phyloP scores from a whole-genome alignment of 2,888 invertebrate genomes.

The Drosophila vallismaia region DNA sequence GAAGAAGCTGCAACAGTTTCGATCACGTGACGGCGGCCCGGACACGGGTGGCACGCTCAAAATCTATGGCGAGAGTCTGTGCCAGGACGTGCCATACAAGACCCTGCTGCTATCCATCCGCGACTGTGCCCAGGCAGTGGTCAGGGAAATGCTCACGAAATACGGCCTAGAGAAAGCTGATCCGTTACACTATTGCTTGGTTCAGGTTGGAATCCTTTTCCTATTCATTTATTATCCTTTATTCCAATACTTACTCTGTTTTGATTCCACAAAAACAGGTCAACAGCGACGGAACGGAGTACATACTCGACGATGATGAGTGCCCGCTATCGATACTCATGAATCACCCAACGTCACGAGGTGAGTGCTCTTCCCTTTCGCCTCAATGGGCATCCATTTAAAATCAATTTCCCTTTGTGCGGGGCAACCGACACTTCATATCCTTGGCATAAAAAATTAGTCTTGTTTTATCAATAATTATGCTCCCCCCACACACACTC shows the following conservation, averaged over 20 bases:
- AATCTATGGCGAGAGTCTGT: slow-evolving; percentile 98
- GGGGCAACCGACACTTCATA: slow-evolving; percentile 44
- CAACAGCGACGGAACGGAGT: slow-evolving; percentile 90
- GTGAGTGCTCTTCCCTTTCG: slow-evolving; percentile 86
- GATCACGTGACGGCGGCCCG: slow-evolving; percentile 97
- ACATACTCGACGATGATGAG: slow-evolving; percentile 98
- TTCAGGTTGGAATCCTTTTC: slow-evolving; percentile 89
- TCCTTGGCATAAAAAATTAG: slow-evolving; percentile 68
- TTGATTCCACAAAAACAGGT: slow-evolving; percentile 83
- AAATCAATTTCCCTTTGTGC: slow-evolving; percentile 62
- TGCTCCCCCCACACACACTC: slow-evolving; percentile 57
- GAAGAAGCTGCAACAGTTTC: slow-evolving; percentile 97
- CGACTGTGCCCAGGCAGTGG: slow-evolving; percentile 96
- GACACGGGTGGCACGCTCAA: slow-evolving; percentile 96
- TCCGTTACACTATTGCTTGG: slow-evolving; percentile 95
- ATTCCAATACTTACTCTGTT: neutral
- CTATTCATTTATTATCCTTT: neutral
- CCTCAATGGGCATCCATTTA: slow-evolving; percentile 56
- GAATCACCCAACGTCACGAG: slow-evolving; percentile 93
- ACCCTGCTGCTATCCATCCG: slow-evolving; percentile 96
- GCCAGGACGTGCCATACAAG: slow-evolving; percentile 99
- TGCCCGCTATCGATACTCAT: slow-evolving; percentile 97
- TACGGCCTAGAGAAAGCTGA: slow-evolving; percentile 96
- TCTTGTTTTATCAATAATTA: slow-evolving; percentile 83
- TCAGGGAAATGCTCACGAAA: slow-evolving; percentile 98